These are phyloP conservation scores for Drosophila repleta DNA, from an alignment of 1,140 invertebrate species.

Conservation along the genomic window DNA sequence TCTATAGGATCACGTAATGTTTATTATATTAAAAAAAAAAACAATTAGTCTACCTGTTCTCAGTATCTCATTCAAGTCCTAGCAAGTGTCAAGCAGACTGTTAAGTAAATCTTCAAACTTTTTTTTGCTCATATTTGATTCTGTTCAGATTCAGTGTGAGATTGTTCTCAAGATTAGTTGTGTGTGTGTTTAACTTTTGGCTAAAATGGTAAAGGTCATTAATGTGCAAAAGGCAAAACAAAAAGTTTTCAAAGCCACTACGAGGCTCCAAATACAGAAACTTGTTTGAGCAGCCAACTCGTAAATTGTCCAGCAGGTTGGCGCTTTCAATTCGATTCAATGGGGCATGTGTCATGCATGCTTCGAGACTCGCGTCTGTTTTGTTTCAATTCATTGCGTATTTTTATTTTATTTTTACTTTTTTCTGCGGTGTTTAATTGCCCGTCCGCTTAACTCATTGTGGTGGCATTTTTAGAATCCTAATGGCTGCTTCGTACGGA, in stretches of 20 bases:
- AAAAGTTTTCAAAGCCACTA: conserved; percentile 48
- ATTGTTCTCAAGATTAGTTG: conserved; percentile 13
- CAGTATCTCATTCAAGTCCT: too few relatives aligned
- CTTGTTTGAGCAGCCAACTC: conserved; percentile 46
- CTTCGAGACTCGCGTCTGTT: background rate
- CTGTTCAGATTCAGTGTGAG: conserved; percentile 15
- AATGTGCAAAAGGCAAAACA: conserved; percentile 23
- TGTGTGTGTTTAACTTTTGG: conserved; percentile 18
- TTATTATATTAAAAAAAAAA: too few relatives aligned
- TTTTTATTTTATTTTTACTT: conserved; percentile 12
- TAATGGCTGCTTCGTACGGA: conserved; percentile 25
- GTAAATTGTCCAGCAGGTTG: conserved; percentile 35
- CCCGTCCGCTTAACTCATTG: conserved; percentile 21
- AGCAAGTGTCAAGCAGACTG: background rate
- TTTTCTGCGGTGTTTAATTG: conserved; percentile 38
- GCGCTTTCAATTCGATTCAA: conserved; percentile 5
- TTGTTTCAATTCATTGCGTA: conserved; percentile 7
- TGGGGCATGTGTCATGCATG: conserved; percentile 40
- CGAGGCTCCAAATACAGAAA: conserved; percentile 56
- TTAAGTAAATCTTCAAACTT: background rate
- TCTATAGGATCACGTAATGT: too few relatives aligned
- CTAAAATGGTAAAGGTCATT: conserved; percentile 63
- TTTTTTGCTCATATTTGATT: background rate
- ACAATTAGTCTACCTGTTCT: too few relatives aligned
- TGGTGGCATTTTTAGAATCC: conserved; percentile 44